Base-by-base conservation (phyloP, 2,113 vertebrate genomes). In the Epinephelus moara region DNA sequence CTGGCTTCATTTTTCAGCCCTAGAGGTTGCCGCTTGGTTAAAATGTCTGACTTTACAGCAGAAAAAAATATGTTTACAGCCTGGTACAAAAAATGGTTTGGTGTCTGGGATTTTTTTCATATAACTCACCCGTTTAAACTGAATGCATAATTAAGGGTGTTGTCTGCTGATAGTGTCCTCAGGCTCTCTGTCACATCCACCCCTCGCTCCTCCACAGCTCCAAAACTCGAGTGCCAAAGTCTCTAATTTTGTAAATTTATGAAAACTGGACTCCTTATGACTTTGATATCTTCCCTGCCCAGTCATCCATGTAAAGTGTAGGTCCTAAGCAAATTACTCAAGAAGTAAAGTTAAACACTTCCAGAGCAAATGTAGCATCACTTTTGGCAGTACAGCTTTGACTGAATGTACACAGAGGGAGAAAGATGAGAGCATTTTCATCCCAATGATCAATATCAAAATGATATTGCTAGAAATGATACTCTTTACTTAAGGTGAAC, bases 331-430 rank as follows among this genome's bases (percentile, higher is more conserved):
- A 66, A 17, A 60, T 59, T n/a, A 25, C 21, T 60, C 13, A 45
- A n/a, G 4, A 37, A 8, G 1, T 12, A 40, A 25, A 59, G 12
- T 60, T 42, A 40, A 72, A 6, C 30, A 37, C 60, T 19, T 37
- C 21, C 30, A 27, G 53, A 42, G 21, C 53, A 60, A 68, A 81
- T 74, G 45, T 68, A 42, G 55, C 13, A 0, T 68, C 30, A n/a
- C n/a, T 63, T 60, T 63, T 71, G 4, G 50, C 30, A 52, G 15
- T 3, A 15, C 53, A 74, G 53, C 50, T 80, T 60, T 68, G 17
- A 82, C 33, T 9, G 23, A 61, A 61, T 61, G 33, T 33, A 42
- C 6, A 42, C n/a, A 59, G 30, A 33, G 18, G 64, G 59, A 69
- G 13, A 61, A 50, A 73, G 63, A 52, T 56, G 50, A 62, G 56